phyloP scores from a whole-genome alignment of 2,797 vertebrate species.

The Catamblyrhynchus diadema region DNA sequence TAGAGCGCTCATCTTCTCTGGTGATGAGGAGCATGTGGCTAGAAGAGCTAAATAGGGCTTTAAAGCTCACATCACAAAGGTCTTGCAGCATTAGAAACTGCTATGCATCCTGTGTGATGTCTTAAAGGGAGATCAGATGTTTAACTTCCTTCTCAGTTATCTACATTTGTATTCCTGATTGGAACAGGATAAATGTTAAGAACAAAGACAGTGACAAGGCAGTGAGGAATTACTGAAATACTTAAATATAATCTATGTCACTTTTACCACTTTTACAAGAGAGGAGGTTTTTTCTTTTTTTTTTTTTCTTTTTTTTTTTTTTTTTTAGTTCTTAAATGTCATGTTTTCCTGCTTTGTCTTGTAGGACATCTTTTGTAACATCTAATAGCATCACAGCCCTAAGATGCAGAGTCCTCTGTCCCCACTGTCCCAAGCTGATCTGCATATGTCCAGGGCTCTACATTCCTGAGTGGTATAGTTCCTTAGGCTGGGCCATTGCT shows the following conservation, averaged over 20 bases:
- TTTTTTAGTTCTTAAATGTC: background rate
- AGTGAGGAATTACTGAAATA: background rate
- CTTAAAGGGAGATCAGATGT: background rate
- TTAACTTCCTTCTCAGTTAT: background rate
- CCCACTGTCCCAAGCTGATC: background rate
- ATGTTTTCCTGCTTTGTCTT: background rate
- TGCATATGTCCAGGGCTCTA: fast-evolving
- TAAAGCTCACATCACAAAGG: background rate
- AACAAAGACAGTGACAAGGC: background rate
- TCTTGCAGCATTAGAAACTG: background rate
- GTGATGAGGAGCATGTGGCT: background rate
- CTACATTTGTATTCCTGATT: background rate
- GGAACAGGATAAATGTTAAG: background rate
- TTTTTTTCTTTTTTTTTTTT: no score
- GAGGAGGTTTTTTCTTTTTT: no score
- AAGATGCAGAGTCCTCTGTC: background rate
- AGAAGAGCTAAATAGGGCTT: background rate
- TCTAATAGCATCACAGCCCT: background rate
- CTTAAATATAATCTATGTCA: background rate
- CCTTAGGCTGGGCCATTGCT: background rate
- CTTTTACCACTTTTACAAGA: background rate
- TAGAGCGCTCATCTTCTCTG: fast-evolving
- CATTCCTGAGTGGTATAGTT: background rate
- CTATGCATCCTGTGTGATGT: background rate
- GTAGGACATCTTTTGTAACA: background rate